Base-by-base conservation (phyloP, 64 coral and sea anemone genomes). In the Exaiptasia diaphana region DNA sequence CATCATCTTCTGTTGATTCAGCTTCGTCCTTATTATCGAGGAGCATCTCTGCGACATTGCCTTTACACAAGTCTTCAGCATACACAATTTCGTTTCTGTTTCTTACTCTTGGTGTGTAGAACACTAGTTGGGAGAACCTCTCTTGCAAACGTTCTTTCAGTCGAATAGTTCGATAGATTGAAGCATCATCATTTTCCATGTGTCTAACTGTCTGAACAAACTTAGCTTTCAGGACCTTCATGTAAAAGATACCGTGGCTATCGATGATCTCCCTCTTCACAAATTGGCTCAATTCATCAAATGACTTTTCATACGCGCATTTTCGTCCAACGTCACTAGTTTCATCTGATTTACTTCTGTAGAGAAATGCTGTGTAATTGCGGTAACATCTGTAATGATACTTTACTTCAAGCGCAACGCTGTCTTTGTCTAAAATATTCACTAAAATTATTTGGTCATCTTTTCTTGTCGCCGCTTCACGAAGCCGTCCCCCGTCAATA, bases 401-500 rank as follows among this genome's bases (percentile, higher is more conserved):
- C n/a, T 38, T 50, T 7, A 78, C 74, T 78, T 78, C 74, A 14
- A 78, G 17, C 23, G 74, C 74, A 37, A 78, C 74, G 38, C 74
- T 57, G 23, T 78, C 74, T 52, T 59, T 78, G 34, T 38, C 74
- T 56, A 52, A 24, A 36, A 78, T 78, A 57, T 78, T 31, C 13
- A 78, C 49, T 9, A 60, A 52, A 56, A 78, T 78, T 8, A 31
- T 6, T 22, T 41, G 75, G 35, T 59, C 78, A 29, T 63, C 60
- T 42, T 81, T 81, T 67, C 55, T 67, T 33, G 4, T 81, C 50
- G 78, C 78, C 15, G 78, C 78, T 48, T 81, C 78, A 31, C 60
- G 41, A 20, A 81, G 59, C 33, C 21, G 64, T 20, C 78, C 78
- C 21, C 37, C 60, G 50, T 81, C 60, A 5, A 64, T 81, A 18